A percentile compares a stretch with the other conserved stretches of the same genome.
Evolutionary conservation across 2,797 vertebrate species (phyloP).

Genomic region (Fundulus diaphanus): DNA sequence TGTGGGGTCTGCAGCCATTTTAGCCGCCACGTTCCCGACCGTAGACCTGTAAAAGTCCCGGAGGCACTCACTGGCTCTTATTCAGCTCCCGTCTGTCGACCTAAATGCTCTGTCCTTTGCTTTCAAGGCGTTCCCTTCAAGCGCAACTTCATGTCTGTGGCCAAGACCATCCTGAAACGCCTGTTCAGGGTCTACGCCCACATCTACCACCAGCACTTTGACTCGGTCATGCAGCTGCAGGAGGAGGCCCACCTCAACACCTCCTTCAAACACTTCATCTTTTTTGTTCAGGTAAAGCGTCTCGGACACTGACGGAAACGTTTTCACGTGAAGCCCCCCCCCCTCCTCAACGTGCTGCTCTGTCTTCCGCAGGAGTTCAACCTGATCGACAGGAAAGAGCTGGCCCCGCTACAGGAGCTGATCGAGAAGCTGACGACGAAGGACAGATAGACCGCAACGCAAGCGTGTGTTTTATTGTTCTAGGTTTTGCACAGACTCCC

Average conservation of each 20-base stretch:
- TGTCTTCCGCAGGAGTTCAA: conserved; percentile 90
- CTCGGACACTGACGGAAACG: not conserved
- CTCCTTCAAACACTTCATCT: conserved; percentile 99
- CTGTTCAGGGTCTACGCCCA: conserved; percentile 97
- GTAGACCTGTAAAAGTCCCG: not conserved
- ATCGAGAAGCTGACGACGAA: conserved; percentile 99
- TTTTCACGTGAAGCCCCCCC: no score
- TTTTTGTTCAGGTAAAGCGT: conserved; percentile 93
- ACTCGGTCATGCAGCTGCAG: conserved; percentile 97
- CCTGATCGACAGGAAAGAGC: conserved; percentile 96
- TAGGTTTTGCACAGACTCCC: conserved; percentile 82
- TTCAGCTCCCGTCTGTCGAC: not conserved
- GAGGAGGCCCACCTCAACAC: conserved; percentile 99
- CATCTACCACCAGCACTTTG: conserved; percentile 99
- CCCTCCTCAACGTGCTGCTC: not conserved
- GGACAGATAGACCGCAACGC: conserved; percentile 89
- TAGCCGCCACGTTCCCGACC: not conserved
- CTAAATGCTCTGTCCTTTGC: not conserved
- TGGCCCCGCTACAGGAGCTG: conserved; percentile 96
- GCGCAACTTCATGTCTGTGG: conserved; percentile 98
- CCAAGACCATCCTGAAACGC: conserved; percentile 97
- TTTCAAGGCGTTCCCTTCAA: conserved; percentile 93
- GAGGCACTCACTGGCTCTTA: not conserved
- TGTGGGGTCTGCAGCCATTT: not conserved
- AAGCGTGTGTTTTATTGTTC: conserved; percentile 65